These are phyloP conservation scores for Cecropterus lyciades DNA, from an alignment of 1,140 invertebrate genomes.

Conservation along the genomic window DNA sequence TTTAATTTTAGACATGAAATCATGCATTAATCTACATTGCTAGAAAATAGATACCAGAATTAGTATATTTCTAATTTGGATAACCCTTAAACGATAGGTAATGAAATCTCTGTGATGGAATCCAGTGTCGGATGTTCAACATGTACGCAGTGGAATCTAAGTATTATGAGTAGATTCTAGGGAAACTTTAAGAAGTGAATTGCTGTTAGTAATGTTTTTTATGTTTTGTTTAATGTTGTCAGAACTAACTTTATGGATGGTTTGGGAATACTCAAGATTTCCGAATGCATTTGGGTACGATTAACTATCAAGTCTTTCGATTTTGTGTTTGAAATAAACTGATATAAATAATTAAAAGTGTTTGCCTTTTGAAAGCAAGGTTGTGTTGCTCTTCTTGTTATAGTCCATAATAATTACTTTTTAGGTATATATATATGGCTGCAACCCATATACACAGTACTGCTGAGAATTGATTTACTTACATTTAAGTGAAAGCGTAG, in stretches of 20 bases:
- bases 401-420: too few species aligned
- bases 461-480: too few species aligned
- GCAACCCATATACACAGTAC: too few species aligned
- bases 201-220: conserved; percentile 80
- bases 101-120: conserved; percentile 79
- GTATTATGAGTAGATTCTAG: conserved; percentile 81
- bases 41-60: conserved; percentile 57
- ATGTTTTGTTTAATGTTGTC: conserved; percentile 81
- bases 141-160: conserved; percentile 74
- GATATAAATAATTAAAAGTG: conserved; percentile 58
- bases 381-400: background rate
- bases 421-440: too few species aligned
- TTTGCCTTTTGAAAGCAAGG: conserved; percentile 33
- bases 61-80: conserved; percentile 72
- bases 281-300: conserved; percentile 70
- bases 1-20: conserved; percentile 70
- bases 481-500: too few species aligned
- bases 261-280: conserved; percentile 70
- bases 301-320: conserved; percentile 79
- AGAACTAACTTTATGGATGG: conserved; percentile 75
- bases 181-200: conserved; percentile 71
- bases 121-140: conserved; percentile 71
- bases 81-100: conserved; percentile 64
- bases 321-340: conserved; percentile 83
- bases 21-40: conserved; percentile 74